Evolutionary conservation across 2,113 vertebrate genomes (phyloP).

Genomic region (Leucosticte australis): DNA sequence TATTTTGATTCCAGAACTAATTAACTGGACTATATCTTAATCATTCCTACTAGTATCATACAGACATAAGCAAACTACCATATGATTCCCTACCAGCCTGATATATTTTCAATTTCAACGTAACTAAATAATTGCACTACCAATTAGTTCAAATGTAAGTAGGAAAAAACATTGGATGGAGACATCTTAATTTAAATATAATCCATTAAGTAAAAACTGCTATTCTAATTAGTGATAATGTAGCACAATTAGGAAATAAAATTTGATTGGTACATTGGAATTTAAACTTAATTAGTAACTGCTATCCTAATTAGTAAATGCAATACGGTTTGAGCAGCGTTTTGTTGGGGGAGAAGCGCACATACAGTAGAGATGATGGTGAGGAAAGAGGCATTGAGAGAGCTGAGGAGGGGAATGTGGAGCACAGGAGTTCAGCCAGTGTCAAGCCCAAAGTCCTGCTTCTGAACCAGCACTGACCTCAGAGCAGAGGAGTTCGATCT

Average conservation of each 20-base stretch:
- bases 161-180: conserved; percentile 51
- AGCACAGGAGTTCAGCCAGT: neutral
- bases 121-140: conserved; percentile 59
- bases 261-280: conserved; percentile 70
- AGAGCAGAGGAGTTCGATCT: neutral
- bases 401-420: neutral
- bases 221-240: conserved; percentile 71
- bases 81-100: conserved; percentile 24
- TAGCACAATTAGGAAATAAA: conserved; percentile 73
- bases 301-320: conserved; percentile 66
- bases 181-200: conserved; percentile 68
- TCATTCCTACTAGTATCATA: conserved; percentile 25
- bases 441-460: neutral
- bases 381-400: neutral
- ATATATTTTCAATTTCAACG: conserved; percentile 55
- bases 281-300: conserved; percentile 66
- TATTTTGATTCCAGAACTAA: conserved; percentile 34
- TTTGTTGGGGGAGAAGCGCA: conserved; percentile 10
- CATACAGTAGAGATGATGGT: neutral
- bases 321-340: neutral
- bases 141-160: conserved; percentile 67
- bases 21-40: conserved; percentile 47
- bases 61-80: conserved; percentile 19
- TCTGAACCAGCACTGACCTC: neutral
- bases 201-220: conserved; percentile 71